Base-by-base conservation (phyloP, 1,140 invertebrate species). In the Amyelois transitella region DNA sequence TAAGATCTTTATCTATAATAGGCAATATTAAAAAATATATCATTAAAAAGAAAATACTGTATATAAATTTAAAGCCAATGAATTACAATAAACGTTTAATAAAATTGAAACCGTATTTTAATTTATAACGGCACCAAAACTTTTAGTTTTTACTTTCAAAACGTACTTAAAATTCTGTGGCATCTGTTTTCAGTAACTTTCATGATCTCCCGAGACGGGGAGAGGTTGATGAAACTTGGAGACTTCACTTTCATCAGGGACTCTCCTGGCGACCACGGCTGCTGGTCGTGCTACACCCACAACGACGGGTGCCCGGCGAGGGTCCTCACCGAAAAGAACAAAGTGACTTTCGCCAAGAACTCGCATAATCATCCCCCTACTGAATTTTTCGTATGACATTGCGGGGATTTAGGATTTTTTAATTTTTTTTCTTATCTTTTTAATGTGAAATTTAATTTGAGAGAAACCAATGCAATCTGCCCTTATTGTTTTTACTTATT, bases 221-320 rank as follows among this genome's bases (percentile, higher is more conserved):
- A 75, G 50, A 73, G 71, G 48, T 55, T 88, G 22, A 72, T 87
- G 64, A 84, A 78, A 32, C 68, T 87, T 0, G 84, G 79, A 1
- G 84, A 87, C 51, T 87, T 86, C 51, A 87, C 84, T 0, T 87
- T 87, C 48, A 81, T 72, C 1, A 73, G 69, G 18, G 54, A 71
- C 18, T 56, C 50, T 17, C 58, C 70, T 12, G 75, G 72, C 2
- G 62, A 59, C 51, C 73, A 63, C n/a, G 74, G 74, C 53, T 69
- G 59, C 19, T 87, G 84, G 84, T 74, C 62, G n/a, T 88, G 84
- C 24, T 81, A 86, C 52, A 88, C 84, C 0, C 84, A 88, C 62
- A 74, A 67, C 28, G 49, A 76, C 12, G 78, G 75, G 0, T 88
- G 85, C 51, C 66, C 68, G 14, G 85, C 85, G 0, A 78, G 64